A percentile compares a stretch with the other conserved stretches of the same genome.
These are phyloP conservation scores for Ischnura elegans DNA, from an alignment of 2,888 invertebrate species.

Conservation along the genomic window DNA sequence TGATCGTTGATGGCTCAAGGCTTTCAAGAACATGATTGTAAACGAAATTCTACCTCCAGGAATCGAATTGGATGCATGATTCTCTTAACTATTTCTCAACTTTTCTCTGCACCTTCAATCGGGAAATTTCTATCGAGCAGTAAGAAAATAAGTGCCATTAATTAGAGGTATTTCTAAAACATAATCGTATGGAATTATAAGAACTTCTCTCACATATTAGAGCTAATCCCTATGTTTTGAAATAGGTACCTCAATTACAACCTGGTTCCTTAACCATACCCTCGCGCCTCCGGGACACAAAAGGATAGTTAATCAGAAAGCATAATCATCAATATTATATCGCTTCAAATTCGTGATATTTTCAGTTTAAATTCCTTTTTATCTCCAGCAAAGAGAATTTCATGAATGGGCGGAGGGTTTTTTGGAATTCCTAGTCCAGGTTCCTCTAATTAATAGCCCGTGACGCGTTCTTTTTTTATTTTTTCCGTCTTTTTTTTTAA, in stretches of 20 bases:
- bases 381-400: background rate
- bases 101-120: too few relatives aligned
- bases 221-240: background rate
- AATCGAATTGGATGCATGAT: too few relatives aligned
- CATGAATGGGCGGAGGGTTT: background rate
- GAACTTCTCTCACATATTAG: background rate
- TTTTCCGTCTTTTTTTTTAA: background rate
- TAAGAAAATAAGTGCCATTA: too few relatives aligned
- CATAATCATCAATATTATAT: background rate
- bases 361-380: background rate
- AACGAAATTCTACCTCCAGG: too few relatives aligned
- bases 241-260: background rate
- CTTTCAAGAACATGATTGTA: too few relatives aligned
- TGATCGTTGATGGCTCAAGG: too few relatives aligned
- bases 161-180: too few relatives aligned
- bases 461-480: background rate
- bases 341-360: background rate
- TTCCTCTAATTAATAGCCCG: conserved; percentile 3
- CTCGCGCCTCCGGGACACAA: background rate
- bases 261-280: background rate
- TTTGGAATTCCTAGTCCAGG: background rate
- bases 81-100: too few relatives aligned
- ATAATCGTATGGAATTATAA: too few relatives aligned
- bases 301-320: background rate
- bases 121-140: too few relatives aligned